Percentiles rank a stretch among this genome's conserved stretches.
Conservation (phyloP, 2,113 vertebrate genomes). For the Channa maculata region DNA sequence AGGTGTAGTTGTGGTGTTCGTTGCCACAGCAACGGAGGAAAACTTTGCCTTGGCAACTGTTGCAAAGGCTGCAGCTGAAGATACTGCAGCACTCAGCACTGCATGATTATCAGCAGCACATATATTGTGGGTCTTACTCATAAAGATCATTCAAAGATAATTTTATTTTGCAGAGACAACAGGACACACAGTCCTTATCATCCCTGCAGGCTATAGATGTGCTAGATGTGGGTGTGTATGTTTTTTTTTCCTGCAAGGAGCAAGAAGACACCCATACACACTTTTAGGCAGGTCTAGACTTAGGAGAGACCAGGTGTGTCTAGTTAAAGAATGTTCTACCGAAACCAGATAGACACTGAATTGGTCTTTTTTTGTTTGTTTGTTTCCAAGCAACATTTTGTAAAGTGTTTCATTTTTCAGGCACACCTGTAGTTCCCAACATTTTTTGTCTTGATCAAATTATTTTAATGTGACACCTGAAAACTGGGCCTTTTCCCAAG, state of each 20-base stretch:
- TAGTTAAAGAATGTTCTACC: slow-evolving; percentile 51
- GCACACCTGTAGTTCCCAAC: too few relatives aligned
- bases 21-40: slow-evolving; percentile 42
- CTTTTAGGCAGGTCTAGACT: slow-evolving; percentile 31
- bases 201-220: slow-evolving; percentile 2
- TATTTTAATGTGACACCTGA: too few relatives aligned
- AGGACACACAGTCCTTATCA: not conserved
- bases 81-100: not conserved
- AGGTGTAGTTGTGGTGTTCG: slow-evolving; percentile 41
- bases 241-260: slow-evolving; percentile 27
- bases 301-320: slow-evolving; percentile 51
- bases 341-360: slow-evolving; percentile 39
- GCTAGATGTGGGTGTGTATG: slow-evolving; percentile 8
- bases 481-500: too few relatives aligned
- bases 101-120: not conserved
- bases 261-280: slow-evolving; percentile 1
- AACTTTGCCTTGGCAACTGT: slow-evolving; percentile 42
- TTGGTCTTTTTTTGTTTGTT: not conserved
- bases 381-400: too few relatives aligned
- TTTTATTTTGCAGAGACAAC: not conserved
- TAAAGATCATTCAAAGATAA: too few relatives aligned
- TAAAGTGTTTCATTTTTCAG: too few relatives aligned
- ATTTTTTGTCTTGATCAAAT: too few relatives aligned
- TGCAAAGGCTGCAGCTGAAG: not conserved
- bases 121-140: not conserved